A percentile compares a stretch with the other conserved stretches of the same genome.
Conservation (phyloP, 2,113 vertebrate genomes). For the Sylvicapra grimmia region DNA sequence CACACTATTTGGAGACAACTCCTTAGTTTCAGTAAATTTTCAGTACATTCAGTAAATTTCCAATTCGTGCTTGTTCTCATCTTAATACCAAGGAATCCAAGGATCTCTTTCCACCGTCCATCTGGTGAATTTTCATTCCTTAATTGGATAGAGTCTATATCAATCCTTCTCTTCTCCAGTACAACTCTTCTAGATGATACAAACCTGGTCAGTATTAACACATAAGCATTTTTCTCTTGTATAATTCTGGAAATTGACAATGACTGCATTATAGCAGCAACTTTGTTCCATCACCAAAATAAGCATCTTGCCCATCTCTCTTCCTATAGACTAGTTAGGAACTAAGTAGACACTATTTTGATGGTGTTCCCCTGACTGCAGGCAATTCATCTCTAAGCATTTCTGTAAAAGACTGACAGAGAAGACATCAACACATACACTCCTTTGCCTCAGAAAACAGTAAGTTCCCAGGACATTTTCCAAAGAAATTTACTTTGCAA, state of each 20-base stretch:
- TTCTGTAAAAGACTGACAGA: background rate
- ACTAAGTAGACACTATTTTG: background rate
- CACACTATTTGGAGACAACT: background rate
- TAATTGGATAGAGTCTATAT: background rate
- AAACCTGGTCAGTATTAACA: background rate
- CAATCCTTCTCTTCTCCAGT: background rate
- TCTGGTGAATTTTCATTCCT: background rate
- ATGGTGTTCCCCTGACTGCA: background rate
- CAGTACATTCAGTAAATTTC: background rate
- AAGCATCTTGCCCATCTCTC: background rate
- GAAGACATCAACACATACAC: background rate
- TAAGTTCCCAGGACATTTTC: background rate
- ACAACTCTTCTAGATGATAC: background rate
- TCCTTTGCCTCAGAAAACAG: background rate
- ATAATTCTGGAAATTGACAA: background rate
- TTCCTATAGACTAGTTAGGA: background rate
- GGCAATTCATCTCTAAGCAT: background rate
- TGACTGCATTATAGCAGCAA: background rate
- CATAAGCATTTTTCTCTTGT: background rate
- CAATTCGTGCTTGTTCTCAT: background rate
- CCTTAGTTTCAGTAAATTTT: background rate
- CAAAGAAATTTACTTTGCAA: background rate
- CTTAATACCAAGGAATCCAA: background rate
- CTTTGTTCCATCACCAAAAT: background rate
- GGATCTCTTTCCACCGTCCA: background rate